Percentiles rank a stretch among this genome's conserved stretches.
Conservation (phyloP, 1,140 invertebrate species). For the Probaryconus sp. region DNA sequence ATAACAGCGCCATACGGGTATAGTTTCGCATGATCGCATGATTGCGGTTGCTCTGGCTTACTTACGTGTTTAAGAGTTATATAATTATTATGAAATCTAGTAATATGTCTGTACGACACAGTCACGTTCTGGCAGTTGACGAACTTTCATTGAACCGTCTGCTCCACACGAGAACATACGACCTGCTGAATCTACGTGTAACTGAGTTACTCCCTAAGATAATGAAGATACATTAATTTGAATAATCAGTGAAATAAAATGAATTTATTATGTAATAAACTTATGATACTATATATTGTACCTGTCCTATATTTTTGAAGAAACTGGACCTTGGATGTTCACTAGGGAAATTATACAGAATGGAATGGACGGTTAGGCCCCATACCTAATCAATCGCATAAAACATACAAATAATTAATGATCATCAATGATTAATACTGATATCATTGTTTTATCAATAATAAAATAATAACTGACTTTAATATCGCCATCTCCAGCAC, state of each 20-base stretch:
- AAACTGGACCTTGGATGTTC: constrained; percentile 96
- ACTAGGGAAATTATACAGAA: constrained; percentile 91
- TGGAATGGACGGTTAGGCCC: constrained; percentile 90
- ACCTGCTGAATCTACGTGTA: constrained; percentile 90
- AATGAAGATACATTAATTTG: neutral
- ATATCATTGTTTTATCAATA: too few species aligned
- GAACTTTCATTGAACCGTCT: constrained; percentile 98
- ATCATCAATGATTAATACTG: too few species aligned
- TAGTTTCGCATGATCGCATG: constrained; percentile 33
- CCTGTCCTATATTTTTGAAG: constrained; percentile 96
- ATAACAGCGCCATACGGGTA: constrained; percentile 25
- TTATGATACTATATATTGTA: constrained; percentile 29
- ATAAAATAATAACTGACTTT: constrained; percentile 83
- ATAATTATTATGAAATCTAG: constrained; percentile 64
- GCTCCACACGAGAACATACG: constrained; percentile 98
- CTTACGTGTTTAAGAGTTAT: constrained; percentile 59
- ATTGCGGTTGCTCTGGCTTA: constrained; percentile 62
- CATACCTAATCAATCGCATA: constrained; percentile 86
- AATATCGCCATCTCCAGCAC: constrained; percentile 98
- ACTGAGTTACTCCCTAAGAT: constrained; percentile 92
- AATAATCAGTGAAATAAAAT: neutral
- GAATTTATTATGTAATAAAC: neutral
- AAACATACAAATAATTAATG: constrained; percentile 38
- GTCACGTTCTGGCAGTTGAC: constrained; percentile 89
- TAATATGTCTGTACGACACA: constrained; percentile 76